Evolutionary conservation across 23 tunicate species (phyloP).

Genomic region (Phallusia fumigata): DNA sequence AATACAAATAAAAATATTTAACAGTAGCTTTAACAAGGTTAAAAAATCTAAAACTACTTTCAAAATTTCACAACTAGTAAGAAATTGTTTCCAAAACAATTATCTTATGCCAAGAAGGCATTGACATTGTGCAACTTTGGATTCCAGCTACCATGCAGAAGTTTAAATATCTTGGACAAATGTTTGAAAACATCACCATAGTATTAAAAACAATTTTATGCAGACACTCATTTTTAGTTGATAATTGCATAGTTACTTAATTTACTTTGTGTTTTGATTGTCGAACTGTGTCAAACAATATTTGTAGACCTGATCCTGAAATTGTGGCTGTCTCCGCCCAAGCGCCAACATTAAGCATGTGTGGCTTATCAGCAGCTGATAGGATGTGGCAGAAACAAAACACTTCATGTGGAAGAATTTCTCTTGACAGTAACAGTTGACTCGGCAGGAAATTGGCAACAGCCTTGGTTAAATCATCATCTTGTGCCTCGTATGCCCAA

Average conservation of each 20-base stretch:
- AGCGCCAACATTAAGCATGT: not conserved
- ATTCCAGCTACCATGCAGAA: too few relatives aligned
- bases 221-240: too few relatives aligned
- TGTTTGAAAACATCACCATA: too few relatives aligned
- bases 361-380: not conserved
- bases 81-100: too few relatives aligned
- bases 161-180: too few relatives aligned
- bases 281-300: not conserved
- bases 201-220: too few relatives aligned
- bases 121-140: too few relatives aligned
- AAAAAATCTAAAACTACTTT: too few relatives aligned
- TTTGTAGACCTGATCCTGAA: not conserved
- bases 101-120: too few relatives aligned
- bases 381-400: not conserved
- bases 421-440: not conserved
- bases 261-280: not conserved
- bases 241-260: not conserved
- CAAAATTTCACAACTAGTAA: too few relatives aligned
- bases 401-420: not conserved
- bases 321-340: not conserved
- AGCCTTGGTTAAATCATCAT: not conserved
- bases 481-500: not conserved
- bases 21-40: too few relatives aligned
- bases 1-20: too few relatives aligned
- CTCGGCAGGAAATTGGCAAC: not conserved